Evolutionary conservation across 92 coral and sea anemone genomes (phyloP).

Genomic region (Zoanthus sociatus): DNA sequence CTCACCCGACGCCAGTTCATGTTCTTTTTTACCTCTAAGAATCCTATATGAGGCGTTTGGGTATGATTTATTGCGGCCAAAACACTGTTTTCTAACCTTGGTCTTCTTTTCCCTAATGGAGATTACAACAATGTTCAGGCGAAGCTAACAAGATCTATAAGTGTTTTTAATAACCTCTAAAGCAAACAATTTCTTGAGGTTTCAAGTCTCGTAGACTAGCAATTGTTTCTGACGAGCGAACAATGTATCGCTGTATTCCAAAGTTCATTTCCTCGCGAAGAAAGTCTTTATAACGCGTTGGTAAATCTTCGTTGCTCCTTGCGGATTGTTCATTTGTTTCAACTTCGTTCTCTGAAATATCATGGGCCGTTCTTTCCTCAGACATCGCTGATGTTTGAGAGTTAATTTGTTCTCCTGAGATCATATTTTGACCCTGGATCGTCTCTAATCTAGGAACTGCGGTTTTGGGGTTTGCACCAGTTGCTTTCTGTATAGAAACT

Average conservation of each 20-base stretch:
- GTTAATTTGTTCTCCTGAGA: background rate
- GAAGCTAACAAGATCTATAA: too few species aligned
- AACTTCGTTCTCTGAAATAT: too few species aligned
- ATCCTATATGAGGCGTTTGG: too few species aligned
- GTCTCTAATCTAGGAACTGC: background rate
- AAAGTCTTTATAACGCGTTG: background rate
- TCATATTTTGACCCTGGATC: background rate
- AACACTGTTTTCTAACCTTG: too few species aligned
- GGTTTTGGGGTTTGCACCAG: background rate
- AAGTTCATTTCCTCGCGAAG: slow-evolving; percentile 7
- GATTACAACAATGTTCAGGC: too few species aligned
- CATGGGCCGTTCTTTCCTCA: background rate
- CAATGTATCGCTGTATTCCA: slow-evolving; percentile 78
- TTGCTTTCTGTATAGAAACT: background rate
- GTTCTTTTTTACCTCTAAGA: too few species aligned
- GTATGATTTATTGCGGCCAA: too few species aligned
- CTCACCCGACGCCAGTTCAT: too few species aligned
- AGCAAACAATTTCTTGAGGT: slow-evolving; percentile 71
- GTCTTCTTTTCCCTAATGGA: too few species aligned
- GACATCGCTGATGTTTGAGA: background rate
- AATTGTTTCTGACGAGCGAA: slow-evolving; percentile 82
- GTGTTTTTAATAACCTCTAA: background rate
- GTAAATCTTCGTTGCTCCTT: background rate
- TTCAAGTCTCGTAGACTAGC: slow-evolving; percentile 89
- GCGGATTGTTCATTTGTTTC: background rate